These are phyloP conservation scores for Piezodorus guildinii DNA, from an alignment of 1,140 invertebrate species.

Conservation along the genomic window DNA sequence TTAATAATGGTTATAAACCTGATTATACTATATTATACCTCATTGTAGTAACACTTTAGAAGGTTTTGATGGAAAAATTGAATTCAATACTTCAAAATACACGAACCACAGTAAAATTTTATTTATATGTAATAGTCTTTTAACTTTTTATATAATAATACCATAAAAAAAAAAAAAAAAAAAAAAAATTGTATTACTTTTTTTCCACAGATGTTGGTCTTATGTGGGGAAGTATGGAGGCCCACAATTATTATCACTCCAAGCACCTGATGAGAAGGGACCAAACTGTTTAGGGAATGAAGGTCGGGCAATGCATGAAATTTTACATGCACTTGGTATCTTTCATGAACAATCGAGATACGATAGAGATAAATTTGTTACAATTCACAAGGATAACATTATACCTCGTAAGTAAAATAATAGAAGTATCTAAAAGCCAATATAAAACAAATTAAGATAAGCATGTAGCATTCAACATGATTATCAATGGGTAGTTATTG, in stretches of 20 bases:
- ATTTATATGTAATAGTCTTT: too few species aligned
- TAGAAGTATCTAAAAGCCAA: not conserved
- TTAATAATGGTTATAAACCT: too few species aligned
- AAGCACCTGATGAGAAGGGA: conserved; percentile 44
- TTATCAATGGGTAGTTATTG: too few species aligned
- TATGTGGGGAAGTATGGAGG: conserved; percentile 52
- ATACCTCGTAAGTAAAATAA: conserved; percentile 36
- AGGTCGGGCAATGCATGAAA: conserved; percentile 51
- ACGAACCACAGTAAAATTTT: too few species aligned
- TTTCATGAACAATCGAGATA: conserved; percentile 52
- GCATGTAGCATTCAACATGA: not conserved
- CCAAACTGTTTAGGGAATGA: conserved; percentile 47
- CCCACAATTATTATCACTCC: conserved; percentile 49
- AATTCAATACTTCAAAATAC: too few species aligned
- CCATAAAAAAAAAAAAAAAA: too few species aligned
- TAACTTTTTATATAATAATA: too few species aligned
- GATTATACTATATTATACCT: too few species aligned
- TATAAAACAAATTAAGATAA: not conserved
- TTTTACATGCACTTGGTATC: conserved; percentile 51
- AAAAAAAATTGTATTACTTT: too few species aligned
- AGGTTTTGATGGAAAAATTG: too few species aligned
- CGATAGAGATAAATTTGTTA: conserved; percentile 47
- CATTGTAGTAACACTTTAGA: too few species aligned
- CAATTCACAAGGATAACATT: conserved; percentile 43
- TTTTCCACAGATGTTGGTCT: conserved; percentile 45